Evolutionary conservation across 1,140 invertebrate genomes (phyloP), one percentile per base, ranked within the genome.

Genomic region (Drosophila kikkawai): DNA sequence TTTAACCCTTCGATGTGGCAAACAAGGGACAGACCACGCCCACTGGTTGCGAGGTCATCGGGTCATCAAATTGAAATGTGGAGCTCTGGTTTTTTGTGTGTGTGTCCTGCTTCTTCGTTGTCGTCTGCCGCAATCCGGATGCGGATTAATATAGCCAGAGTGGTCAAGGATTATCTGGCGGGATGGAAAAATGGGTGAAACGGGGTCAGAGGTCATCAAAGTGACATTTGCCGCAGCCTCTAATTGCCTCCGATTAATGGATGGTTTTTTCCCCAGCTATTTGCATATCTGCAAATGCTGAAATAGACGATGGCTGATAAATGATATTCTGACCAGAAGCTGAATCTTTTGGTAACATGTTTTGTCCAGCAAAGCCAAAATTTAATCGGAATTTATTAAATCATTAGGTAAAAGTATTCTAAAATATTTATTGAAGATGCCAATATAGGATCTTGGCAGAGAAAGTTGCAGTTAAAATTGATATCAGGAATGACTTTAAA

Each of bases 61-160:
- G 80, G 80, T 83, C 80, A 83, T 82, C 80, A 83, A 83, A 83
- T 82, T 83, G 48, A 74, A 75, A 77, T 68, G 63, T 77, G 48
- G 29, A 44, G 39, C 48, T 37, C 48, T 37, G 34, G 56, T 74
- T 69, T 77, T 77, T 77, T 77, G 71, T 59, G 8, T 45, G 37
- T 57, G 32, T 50, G 71, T 22, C 50, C 45, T 69, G 51, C 42
- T 55, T 66, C 42, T 50, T 50, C 22, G 61, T 66, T n/a, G 48
- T 22, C 45, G 48, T 22, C 45, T 44, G 45, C 32, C 51, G 51
- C 41, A 47, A 59, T 70, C 51, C 67, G 66, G 51, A 42, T 79
- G 75, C 53, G 42, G 47, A 64, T 78, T 76, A 78, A 79, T 79
- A 61, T 50, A 50, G 29, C 47, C 66, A 37, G 13, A 53, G 41